These are phyloP conservation scores for Potorous gilbertii DNA, from an alignment of 2,797 vertebrate species.

Conservation along the genomic window DNA sequence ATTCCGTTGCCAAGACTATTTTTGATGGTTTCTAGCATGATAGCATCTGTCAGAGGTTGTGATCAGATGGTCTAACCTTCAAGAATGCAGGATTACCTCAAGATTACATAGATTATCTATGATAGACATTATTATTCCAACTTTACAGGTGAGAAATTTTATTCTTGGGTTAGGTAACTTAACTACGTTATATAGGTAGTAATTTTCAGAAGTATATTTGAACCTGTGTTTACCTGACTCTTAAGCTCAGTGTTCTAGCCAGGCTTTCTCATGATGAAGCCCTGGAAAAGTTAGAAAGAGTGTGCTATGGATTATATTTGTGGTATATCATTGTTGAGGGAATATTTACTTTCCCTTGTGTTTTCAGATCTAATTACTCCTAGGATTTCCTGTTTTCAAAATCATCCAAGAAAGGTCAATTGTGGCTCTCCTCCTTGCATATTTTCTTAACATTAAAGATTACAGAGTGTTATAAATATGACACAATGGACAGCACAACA, in stretches of 20 bases:
- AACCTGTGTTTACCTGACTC: background rate
- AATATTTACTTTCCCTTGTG: background rate
- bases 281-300: background rate
- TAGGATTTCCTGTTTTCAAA: conserved; percentile 27
- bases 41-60: background rate
- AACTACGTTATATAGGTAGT: background rate
- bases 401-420: conserved; percentile 50
- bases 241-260: background rate
- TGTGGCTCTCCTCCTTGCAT: conserved; percentile 27
- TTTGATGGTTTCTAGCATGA: background rate
- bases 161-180: background rate
- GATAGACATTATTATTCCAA: background rate
- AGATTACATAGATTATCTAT: background rate
- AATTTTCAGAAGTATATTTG: background rate
- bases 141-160: background rate
- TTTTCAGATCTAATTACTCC: conserved; percentile 52
- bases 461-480: background rate
- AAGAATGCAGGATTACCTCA: background rate
- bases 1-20: background rate
- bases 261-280: background rate
- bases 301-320: background rate
- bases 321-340: background rate
- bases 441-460: conserved; percentile 50
- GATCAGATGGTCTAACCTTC: background rate
- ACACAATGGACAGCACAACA: background rate